A percentile compares a stretch with the other conserved stretches of the same genome.
phyloP scores from a whole-genome alignment of 2,888 invertebrate species.

The Julus scanicus region DNA sequence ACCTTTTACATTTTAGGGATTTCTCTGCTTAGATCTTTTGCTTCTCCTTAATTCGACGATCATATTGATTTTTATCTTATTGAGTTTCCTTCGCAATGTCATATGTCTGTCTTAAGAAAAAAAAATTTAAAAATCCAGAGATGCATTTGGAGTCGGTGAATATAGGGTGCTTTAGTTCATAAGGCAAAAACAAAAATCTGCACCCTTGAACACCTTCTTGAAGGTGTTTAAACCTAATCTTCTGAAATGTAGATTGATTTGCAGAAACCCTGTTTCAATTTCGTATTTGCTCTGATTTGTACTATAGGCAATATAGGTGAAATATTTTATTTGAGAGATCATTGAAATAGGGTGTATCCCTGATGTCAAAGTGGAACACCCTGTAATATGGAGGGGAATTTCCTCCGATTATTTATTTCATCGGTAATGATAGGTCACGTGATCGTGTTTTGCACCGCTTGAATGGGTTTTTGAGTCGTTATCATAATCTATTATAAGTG shows the following conservation, averaged over 20 bases:
- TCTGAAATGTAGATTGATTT: too few relatives aligned
- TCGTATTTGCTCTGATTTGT: too few relatives aligned
- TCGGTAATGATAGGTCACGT: not conserved
- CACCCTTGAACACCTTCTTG: too few relatives aligned
- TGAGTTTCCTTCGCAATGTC: not conserved
- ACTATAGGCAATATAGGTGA: too few relatives aligned
- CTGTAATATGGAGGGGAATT: not conserved
- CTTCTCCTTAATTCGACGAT: not conserved
- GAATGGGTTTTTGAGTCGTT: not conserved
- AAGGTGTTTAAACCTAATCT: too few relatives aligned
- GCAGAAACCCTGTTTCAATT: too few relatives aligned
- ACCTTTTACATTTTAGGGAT: not conserved
- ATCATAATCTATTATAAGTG: constrained; percentile 16
- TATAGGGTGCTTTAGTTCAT: not conserved
- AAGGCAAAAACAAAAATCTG: not conserved
- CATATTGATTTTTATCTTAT: constrained; percentile 2
- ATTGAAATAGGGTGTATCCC: too few relatives aligned
- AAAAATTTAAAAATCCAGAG: not conserved
- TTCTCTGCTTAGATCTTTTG: not conserved
- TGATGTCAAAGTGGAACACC: not conserved
- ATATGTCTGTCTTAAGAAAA: not conserved
- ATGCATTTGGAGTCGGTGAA: not conserved
- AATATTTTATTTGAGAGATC: too few relatives aligned
- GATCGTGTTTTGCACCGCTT: not conserved
- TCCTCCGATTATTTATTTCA: not conserved